phyloP scores from a whole-genome alignment of 2,797 vertebrate species.

The Sebastes reedi region DNA sequence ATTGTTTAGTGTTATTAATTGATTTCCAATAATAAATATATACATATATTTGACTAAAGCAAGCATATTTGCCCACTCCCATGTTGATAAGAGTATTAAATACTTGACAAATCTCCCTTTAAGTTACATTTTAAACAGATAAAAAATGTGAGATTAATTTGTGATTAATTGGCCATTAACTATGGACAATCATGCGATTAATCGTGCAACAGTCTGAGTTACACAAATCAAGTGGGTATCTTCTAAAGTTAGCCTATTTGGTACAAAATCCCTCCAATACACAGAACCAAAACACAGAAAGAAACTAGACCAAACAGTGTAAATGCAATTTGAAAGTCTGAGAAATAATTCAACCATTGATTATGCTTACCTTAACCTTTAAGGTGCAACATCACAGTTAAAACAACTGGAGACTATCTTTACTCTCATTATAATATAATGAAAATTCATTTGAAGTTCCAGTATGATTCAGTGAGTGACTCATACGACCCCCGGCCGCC shows the following conservation, averaged over 20 bases:
- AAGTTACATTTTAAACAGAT: too few relatives aligned
- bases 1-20: too few relatives aligned
- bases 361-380: not conserved
- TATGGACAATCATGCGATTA: too few relatives aligned
- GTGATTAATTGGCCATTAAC: too few relatives aligned
- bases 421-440: not conserved
- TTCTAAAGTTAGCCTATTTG: not conserved
- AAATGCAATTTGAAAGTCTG: not conserved
- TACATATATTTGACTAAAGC: too few relatives aligned
- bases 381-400: not conserved
- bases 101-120: too few relatives aligned
- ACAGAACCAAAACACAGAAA: not conserved
- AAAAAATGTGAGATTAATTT: too few relatives aligned
- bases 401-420: not conserved
- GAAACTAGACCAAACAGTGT: not conserved
- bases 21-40: too few relatives aligned
- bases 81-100: too few relatives aligned
- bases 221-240: not conserved
- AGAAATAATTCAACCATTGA: not conserved
- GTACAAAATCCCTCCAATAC: not conserved
- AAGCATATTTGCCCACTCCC: too few relatives aligned
- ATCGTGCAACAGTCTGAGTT: not conserved
- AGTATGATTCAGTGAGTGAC: conserved; percentile 3
- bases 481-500: conserved; percentile 21
- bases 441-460: conserved; percentile 15